Conservation (phyloP, 2,888 invertebrate genomes). For the Apamea sordens region DNA sequence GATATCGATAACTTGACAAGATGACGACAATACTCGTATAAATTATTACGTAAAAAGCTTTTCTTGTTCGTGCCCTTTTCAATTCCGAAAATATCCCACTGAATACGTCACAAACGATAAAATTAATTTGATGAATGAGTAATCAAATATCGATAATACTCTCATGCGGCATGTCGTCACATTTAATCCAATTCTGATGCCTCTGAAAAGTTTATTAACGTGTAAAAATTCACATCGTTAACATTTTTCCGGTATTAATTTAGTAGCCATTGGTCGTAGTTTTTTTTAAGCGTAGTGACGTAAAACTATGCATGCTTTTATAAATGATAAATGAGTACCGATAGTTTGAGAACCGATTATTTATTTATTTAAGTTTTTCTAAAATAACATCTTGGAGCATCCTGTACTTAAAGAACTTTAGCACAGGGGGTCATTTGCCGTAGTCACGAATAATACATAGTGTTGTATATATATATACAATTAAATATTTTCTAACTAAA, state of each 20-base stretch:
- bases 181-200: constrained; percentile 32
- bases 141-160: constrained; percentile 42
- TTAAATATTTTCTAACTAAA: no score
- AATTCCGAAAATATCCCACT: constrained; percentile 35
- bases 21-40: neutral
- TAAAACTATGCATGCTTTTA: neutral
- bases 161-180: constrained; percentile 14
- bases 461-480: no score
- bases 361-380: neutral
- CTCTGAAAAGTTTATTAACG: constrained; percentile 13
- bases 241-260: neutral
- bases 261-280: neutral
- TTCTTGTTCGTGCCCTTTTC: constrained; percentile 1
- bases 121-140: constrained; percentile 49
- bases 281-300: neutral
- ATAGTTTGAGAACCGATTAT: neutral
- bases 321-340: no score
- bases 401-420: neutral
- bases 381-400: neutral
- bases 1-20: constrained; percentile 15
- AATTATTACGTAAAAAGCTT: constrained; percentile 40
- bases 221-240: constrained; percentile 23
- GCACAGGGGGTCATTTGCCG: no score
- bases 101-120: constrained; percentile 22
- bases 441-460: no score